Evolutionary conservation across 1,140 invertebrate genomes (phyloP).

Genomic region (Palaemon carinicauda): DNA sequence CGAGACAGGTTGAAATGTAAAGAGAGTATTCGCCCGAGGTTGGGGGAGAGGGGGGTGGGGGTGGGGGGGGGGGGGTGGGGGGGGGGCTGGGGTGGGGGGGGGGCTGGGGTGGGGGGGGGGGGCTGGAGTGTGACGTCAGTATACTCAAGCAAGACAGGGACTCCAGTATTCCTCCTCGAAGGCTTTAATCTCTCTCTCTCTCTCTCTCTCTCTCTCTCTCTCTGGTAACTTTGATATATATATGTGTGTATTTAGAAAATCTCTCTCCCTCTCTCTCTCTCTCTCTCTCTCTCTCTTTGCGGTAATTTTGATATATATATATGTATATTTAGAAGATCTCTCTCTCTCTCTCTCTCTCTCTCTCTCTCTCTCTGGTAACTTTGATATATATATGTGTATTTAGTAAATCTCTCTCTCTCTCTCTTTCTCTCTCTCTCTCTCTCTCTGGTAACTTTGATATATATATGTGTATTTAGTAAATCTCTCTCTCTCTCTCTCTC

Average conservation of each 20-base stretch:
- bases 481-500: no score
- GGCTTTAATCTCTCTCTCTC: no score
- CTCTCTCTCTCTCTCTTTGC: background rate
- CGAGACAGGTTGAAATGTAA: no score
- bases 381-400: background rate
- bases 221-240: no score
- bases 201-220: slow-evolving; percentile 9
- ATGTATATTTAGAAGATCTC: background rate
- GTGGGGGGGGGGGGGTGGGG: background rate
- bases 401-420: no score
- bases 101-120: background rate
- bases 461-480: no score
- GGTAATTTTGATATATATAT: background rate
- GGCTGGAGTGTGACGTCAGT: background rate
- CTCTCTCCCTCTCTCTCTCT: background rate
- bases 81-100: background rate
- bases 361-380: background rate
- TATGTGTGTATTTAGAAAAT: no score
- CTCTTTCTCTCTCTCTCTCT: background rate
- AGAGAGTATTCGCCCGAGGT: no score
- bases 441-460: background rate
- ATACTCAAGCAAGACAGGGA: background rate
- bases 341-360: background rate
- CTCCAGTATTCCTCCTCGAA: background rate
- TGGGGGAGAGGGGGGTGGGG: no score